Base-by-base conservation (phyloP, 2,888 invertebrate species). In the Pollenia labialis region DNA sequence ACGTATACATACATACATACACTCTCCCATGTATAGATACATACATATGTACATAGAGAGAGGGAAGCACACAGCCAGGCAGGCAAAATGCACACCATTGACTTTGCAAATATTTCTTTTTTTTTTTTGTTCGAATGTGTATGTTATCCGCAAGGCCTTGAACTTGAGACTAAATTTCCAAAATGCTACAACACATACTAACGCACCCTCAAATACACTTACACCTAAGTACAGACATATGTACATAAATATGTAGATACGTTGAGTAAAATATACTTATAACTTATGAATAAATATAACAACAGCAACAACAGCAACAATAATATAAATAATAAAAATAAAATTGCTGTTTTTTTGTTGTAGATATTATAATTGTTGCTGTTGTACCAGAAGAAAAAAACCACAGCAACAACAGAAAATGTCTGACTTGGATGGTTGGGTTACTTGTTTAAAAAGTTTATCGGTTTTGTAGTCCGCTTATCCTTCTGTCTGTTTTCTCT, bases 161-260 rank as follows among this genome's bases (percentile, higher is more conserved):
- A 93, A 93, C 93, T 93, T 93, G 93, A 93, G 93, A 93, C 93
- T 92, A 92, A 93, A 92, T 93, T 93, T 92, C 92, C 92, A 92
- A 92, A 93, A 92, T 92, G 91, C 91, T 88, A 88, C 54, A 48
- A 66, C 64, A 72, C 60, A 77, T 56, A 74, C 74, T 54, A 46
- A 56, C 54, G 86, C 81, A 85, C 72, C 42, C 64, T 85, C 83
- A 60, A 52, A 69, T 69, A 87, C 81, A 84, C 71, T 68, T 72
- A 83, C 83, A 82, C 74, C 85, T 76, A 76, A 64, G 64, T 69
- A 32, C 32, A 32, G 32, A 32, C 32, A 32, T 32, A 32, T 6
- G 6, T 32, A 32, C 32, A 87, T 44, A 23, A 2, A 2, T 23
- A 23, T 23, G 23, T 23, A 23, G 23, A 84, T 75, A 64, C 64